phyloP scores from a whole-genome alignment of 2,797 vertebrate genomes.

The Rhinogobio ventralis region DNA sequence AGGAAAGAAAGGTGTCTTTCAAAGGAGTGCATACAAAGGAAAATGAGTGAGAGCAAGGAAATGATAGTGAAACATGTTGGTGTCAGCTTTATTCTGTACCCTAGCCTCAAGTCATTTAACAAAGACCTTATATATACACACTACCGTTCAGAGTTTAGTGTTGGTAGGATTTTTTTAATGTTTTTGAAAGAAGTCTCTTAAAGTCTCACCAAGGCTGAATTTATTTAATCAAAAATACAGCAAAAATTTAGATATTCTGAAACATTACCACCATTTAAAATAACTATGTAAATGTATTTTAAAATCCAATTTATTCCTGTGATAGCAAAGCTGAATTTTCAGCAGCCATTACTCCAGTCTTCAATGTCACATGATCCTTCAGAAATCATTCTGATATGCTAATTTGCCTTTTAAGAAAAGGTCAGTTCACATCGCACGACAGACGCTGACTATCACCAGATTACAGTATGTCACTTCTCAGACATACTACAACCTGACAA shows the following conservation, averaged over 20 bases:
- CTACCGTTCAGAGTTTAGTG: background rate
- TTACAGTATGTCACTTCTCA: too few species aligned
- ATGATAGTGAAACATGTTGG: background rate
- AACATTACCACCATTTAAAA: background rate
- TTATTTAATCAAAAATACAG: background rate
- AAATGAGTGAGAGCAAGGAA: constrained; percentile 9
- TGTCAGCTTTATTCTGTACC: constrained; percentile 20
- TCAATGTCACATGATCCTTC: background rate
- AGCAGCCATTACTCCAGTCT: background rate
- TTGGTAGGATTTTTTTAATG: background rate
- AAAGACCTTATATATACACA: background rate
- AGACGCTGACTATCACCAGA: too few species aligned
- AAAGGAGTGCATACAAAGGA: background rate
- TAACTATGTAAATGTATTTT: background rate
- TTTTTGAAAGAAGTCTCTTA: background rate
- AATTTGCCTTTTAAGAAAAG: background rate
- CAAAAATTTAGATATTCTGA: too few species aligned
- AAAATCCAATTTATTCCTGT: background rate
- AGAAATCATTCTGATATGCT: background rate
- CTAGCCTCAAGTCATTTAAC: background rate
- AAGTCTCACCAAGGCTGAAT: background rate
- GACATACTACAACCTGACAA: too few species aligned
- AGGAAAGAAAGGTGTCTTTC: constrained; percentile 34
- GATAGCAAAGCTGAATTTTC: background rate
- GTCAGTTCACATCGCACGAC: too few species aligned